These are phyloP conservation scores for Pollachius pollachius DNA, from an alignment of 2,113 vertebrate species.

Conservation along the genomic window DNA sequence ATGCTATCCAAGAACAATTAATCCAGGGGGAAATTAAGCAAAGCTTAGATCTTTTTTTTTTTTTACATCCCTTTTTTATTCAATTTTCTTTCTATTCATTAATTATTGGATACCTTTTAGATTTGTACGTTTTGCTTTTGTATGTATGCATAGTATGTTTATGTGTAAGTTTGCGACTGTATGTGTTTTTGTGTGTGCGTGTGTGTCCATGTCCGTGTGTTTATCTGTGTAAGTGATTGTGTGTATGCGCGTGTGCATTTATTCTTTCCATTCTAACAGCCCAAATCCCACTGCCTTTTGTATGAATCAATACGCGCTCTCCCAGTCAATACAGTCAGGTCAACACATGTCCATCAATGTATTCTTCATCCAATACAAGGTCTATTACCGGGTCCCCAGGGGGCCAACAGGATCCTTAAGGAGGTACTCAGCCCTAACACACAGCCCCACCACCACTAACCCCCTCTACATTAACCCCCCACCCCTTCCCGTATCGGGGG, in stretches of 20 bases:
- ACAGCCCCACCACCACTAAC: not conserved
- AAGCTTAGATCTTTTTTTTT: slow-evolving; percentile 62
- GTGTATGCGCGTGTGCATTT: too few relatives aligned
- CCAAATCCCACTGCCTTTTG: slow-evolving; percentile 11
- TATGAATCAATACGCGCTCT: slow-evolving; percentile 54
- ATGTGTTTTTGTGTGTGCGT: too few relatives aligned
- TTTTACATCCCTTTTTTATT: slow-evolving; percentile 49
- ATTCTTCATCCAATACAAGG: slow-evolving; percentile 64
- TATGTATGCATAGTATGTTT: too few relatives aligned
- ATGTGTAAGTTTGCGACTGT: too few relatives aligned
- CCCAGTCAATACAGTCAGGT: slow-evolving; percentile 56
- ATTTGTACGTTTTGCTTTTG: too few relatives aligned
- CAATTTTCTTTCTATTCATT: slow-evolving; percentile 6
- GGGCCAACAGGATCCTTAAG: slow-evolving; percentile 63
- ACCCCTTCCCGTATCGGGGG: slow-evolving; percentile 42
- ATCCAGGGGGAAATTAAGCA: slow-evolving; percentile 71
- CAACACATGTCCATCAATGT: slow-evolving; percentile 65
- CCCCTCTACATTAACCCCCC: slow-evolving; percentile 21
- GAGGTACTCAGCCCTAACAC: slow-evolving; percentile 49
- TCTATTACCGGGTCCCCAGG: slow-evolving; percentile 68
- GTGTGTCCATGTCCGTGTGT: not conserved
- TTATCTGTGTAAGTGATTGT: not conserved
- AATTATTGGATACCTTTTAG: too few relatives aligned
- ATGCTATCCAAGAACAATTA: slow-evolving; percentile 66
- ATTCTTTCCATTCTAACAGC: slow-evolving; percentile 23